Base-by-base conservation (phyloP, 2,797 vertebrate genomes). In the Coregonus ussuriensis region DNA sequence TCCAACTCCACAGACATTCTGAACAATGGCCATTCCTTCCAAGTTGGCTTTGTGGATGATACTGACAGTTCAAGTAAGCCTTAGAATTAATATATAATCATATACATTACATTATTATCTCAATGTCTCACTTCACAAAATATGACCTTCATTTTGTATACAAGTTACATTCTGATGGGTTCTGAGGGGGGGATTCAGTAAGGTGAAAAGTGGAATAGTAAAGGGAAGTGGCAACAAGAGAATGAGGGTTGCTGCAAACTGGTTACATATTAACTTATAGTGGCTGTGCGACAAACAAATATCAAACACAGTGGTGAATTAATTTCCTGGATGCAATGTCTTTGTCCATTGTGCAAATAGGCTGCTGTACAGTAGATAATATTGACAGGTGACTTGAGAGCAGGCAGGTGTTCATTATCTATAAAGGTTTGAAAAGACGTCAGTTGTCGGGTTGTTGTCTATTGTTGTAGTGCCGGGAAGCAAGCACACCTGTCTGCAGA, bases 11-110 rank as follows among this genome's bases (percentile, higher is more conserved):
- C 86, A 54, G 91, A 94, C 85, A 97, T 99, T 78, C 92, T 96
- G 77, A 99, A 99, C 88, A 99, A 95, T 0, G 97, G 98, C 25
- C 96, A 97, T 76, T 96, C 97, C 80, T 96, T 98, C 91, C 96
- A 91, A 71, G 97, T 99, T 72, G 96, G 96, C 89, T 99, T 96
- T 41, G 92, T 94, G 82, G 98, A 99, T 31, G 94, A 95, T 0
- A 82, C 89, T 0, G 93, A 97, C 91, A 95, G 92, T 79, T 97
- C 97, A 92, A 96, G 98, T 99, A 92, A 93, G 95, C 88, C 56
- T n/a, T 29, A 1, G 6, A 74, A 16, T 29, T n/a, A 0, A 6
- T 35, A 13, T 35, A 11, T 3, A n/a, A 31, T 31, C 54, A 52
- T 59, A 69, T 21, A 54, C 5, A 54, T 54, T 47, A 11, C 41